Base-by-base conservation (phyloP, 2,888 invertebrate species). In the Eurytoma californica region DNA sequence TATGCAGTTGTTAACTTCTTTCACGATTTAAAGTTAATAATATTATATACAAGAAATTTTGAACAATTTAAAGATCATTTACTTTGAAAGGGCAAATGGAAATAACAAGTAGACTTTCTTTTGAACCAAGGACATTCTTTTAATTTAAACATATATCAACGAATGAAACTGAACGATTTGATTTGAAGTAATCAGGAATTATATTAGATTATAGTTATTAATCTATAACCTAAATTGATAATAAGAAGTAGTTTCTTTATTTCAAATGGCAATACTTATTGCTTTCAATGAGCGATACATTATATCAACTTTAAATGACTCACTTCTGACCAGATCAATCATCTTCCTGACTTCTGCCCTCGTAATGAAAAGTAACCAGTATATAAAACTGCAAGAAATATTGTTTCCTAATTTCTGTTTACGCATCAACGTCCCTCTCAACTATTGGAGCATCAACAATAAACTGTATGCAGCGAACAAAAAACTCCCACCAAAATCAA, bases 201-300 rank as follows among this genome's bases (percentile, higher is more conserved):
- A 30, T 24, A 51, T 61, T 61, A 9, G 61, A 61, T 72, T 72
- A 72, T 3, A 60, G 24, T 24, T 39, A 61, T 60, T 51, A 72
- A 72, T 3, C 58, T 28, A 3, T 30, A 72, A 61, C 51, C 28
- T 61, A 53, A 18, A 53, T 18, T 3, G 51, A 39, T 39, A 47
- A 3, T 20, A 47, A n/a, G 5, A 18, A 4, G 20, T 4, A 14
- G 30, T 57, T 73, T 73, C 20, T 66, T 66, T 1, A 58, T 47
- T 66, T 74, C 24, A 74, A 74, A 57, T 66, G 1, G 39, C 39
- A 9, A 66, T 74, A 58, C 28, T 58, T 58, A 73, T 66, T 73
- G 66, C n/a, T 49, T 73, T 58, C 28, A 66, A 73, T 73, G n/a
- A 73, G 28, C n/a, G n/a, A 12, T 9, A 60, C 51, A 5, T 73